These are phyloP conservation scores for Chiridota heheva DNA, from an alignment of 35 echinoderm and acorn worm genomes.

Conservation along the genomic window DNA sequence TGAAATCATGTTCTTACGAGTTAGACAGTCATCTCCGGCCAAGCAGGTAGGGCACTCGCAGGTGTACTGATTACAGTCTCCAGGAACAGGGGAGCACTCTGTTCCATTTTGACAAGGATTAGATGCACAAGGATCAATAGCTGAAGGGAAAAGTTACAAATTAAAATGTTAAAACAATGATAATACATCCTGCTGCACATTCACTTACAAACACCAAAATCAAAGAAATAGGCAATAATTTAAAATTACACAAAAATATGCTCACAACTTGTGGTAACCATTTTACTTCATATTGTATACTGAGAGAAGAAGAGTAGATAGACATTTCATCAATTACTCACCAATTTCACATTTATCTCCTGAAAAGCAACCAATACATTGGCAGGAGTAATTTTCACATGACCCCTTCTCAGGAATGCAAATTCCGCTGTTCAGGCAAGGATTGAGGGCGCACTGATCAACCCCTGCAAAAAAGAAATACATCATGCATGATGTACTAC, in stretches of 20 bases:
- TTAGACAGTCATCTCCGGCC: constrained; percentile 45
- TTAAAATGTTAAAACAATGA: constrained; percentile 1
- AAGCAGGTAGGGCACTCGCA: constrained; percentile 69
- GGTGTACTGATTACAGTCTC: constrained; percentile 53
- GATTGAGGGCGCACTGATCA: constrained; percentile 39
- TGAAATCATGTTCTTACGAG: constrained; percentile 40
- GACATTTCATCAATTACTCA: background rate
- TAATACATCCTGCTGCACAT: background rate
- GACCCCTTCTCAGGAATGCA: constrained; percentile 27
- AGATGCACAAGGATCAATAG: constrained; percentile 36
- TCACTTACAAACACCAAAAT: background rate
- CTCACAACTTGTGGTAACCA: too few species aligned
- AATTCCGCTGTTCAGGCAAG: constrained; percentile 58
- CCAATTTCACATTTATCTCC: constrained; percentile 26
- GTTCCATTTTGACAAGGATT: constrained; percentile 67
- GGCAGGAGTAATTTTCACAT: constrained; percentile 30
- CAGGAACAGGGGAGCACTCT: constrained; percentile 20
- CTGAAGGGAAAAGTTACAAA: background rate
- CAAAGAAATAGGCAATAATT: background rate
- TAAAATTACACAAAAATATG: too few species aligned
- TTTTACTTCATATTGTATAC: background rate
- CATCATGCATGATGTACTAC: too few species aligned
- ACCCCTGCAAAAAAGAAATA: constrained; percentile 17
- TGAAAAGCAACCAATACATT: constrained; percentile 7
- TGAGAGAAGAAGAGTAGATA: background rate